phyloP scores from a whole-genome alignment of 2,888 invertebrate species.

The Limenitis arthemis region DNA sequence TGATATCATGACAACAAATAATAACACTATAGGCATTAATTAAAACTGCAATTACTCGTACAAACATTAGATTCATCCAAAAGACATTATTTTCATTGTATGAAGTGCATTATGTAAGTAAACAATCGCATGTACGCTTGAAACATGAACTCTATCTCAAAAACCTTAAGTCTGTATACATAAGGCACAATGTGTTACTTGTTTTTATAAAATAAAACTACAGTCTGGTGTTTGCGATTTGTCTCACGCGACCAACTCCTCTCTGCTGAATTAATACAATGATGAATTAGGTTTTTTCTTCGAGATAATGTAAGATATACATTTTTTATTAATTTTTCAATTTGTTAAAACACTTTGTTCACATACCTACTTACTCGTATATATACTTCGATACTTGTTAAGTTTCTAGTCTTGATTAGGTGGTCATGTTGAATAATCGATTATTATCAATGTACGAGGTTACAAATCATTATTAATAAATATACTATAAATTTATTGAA shows the following conservation, averaged over 20 bases:
- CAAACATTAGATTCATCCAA: constrained; percentile 2
- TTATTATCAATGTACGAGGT: too few relatives aligned
- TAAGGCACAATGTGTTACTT: constrained; percentile 8
- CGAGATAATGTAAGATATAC: background rate
- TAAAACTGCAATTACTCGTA: too few relatives aligned
- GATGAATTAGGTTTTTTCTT: background rate
- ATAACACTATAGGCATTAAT: too few relatives aligned
- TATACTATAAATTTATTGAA: too few relatives aligned
- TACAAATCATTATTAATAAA: too few relatives aligned
- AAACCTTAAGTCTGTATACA: background rate
- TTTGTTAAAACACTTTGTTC: background rate
- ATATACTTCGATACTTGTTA: too few relatives aligned
- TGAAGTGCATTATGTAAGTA: constrained; percentile 11
- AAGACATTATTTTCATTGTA: constrained; percentile 4
- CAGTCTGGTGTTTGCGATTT: constrained; percentile 2
- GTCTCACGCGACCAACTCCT: constrained; percentile 16
- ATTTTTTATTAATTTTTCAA: background rate
- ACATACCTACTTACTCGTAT: too few relatives aligned
- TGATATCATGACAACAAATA: too few relatives aligned
- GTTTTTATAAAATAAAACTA: background rate
- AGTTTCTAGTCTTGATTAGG: too few relatives aligned
- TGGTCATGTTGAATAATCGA: too few relatives aligned
- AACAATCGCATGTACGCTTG: constrained; percentile 12
- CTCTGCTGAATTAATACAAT: constrained; percentile 1
- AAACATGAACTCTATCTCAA: constrained; percentile 11